Percentiles rank a stretch among this genome's conserved stretches.
Evolutionary conservation across 2,797 vertebrate species (phyloP).

Genomic region (Hoplostethus mediterraneus): DNA sequence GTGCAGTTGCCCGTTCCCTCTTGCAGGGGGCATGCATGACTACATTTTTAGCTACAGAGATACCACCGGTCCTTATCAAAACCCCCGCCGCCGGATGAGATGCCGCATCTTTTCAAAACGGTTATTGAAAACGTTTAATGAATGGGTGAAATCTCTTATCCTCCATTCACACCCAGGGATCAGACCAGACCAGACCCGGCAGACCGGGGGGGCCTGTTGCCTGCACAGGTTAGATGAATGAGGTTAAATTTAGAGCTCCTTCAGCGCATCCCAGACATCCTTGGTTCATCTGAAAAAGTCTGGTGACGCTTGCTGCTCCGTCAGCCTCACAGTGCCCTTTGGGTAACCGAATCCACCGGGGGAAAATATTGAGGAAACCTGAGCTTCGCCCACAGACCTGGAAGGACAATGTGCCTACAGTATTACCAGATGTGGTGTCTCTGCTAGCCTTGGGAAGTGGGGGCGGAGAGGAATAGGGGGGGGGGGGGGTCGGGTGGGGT

Average conservation of each 20-base stretch:
- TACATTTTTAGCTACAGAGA: constrained; percentile 60
- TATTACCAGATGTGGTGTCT: constrained; percentile 99
- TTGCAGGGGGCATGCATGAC: constrained; percentile 80
- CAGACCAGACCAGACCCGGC: not conserved
- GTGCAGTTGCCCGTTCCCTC: constrained; percentile 74
- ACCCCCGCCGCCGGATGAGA: constrained; percentile 27
- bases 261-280: constrained; percentile 74
- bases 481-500: not conserved
- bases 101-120: constrained; percentile 41
- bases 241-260: constrained; percentile 75
- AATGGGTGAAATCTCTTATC: constrained; percentile 30
- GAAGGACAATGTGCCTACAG: constrained; percentile 98
- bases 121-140: constrained; percentile 29
- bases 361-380: constrained; percentile 94
- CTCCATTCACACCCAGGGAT: constrained; percentile 39
- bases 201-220: not conserved
- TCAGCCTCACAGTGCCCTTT: constrained; percentile 86
- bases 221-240: constrained; percentile 57
- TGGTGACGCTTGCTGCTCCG: constrained; percentile 69
- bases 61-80: constrained; percentile 27
- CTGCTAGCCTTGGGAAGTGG: constrained; percentile 88
- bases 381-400: constrained; percentile 89
- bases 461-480: constrained; percentile 52
- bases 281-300: constrained; percentile 71
- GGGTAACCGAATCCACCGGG: constrained; percentile 90